Conservation (phyloP, 2,113 vertebrate species). For the Melanotaenia duboulayi region DNA sequence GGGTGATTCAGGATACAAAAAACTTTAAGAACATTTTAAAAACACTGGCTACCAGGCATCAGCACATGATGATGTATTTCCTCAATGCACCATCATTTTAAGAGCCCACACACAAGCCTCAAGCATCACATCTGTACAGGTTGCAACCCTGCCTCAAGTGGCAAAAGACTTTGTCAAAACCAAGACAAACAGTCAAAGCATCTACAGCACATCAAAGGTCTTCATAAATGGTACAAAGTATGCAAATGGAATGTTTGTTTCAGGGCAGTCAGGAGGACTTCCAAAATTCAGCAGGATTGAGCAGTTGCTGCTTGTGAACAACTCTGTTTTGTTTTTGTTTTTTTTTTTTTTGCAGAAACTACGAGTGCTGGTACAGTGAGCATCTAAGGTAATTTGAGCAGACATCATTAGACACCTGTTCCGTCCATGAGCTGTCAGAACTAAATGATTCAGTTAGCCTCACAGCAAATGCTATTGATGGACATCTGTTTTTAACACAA, state of each 20-base stretch:
- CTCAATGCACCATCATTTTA: conserved; percentile 3
- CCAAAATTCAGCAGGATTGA: background rate
- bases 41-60: conserved; percentile 34
- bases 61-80: conserved; percentile 36
- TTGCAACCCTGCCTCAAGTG: background rate
- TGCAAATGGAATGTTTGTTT: background rate
- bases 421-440: background rate
- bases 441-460: conserved; percentile 8
- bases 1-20: background rate
- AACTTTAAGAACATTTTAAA: conserved; percentile 33
- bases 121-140: conserved; percentile 17
- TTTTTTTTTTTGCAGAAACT: background rate
- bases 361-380: conserved; percentile 4
- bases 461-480: conserved; percentile 1
- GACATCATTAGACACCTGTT: background rate
- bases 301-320: background rate
- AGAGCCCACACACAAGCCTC: background rate
- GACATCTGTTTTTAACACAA: background rate
- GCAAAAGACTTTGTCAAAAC: conserved; percentile 7
- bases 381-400: conserved; percentile 10
- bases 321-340: too few species aligned
- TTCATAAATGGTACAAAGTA: conserved; percentile 24
- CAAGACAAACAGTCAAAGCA: background rate
- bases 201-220: conserved; percentile 20
- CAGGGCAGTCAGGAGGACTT: too few species aligned